phyloP scores from a whole-genome alignment of 2,797 vertebrate genomes.

The Coreius guichenoti region DNA sequence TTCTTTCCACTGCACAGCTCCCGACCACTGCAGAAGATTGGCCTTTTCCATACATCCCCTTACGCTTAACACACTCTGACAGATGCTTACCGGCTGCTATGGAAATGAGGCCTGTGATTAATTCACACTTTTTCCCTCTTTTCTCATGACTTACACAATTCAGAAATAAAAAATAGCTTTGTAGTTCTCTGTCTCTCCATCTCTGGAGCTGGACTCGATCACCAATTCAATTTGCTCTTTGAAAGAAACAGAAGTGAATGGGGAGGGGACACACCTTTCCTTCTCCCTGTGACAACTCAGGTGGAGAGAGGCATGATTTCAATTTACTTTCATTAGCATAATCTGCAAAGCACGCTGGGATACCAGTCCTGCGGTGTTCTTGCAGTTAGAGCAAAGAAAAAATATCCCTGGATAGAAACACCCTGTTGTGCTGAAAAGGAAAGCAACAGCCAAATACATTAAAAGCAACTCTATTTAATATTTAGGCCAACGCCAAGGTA shows the following conservation, averaged over 20 bases:
- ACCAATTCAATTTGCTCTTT: slow-evolving; percentile 37
- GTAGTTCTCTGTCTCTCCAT: slow-evolving; percentile 49
- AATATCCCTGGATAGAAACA: slow-evolving; percentile 1
- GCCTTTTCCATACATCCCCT: slow-evolving; percentile 43
- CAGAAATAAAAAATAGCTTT: slow-evolving; percentile 44
- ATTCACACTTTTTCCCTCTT: slow-evolving; percentile 55
- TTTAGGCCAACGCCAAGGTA: not conserved
- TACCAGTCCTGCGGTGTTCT: not conserved
- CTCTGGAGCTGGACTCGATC: slow-evolving; percentile 28
- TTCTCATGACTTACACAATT: slow-evolving; percentile 45
- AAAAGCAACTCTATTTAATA: not conserved
- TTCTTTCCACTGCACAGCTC: not conserved
- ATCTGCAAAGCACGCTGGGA: slow-evolving; percentile 18
- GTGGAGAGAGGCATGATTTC: slow-evolving; percentile 38
- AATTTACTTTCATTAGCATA: slow-evolving; percentile 29
- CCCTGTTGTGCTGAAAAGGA: not conserved
- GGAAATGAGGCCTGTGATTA: slow-evolving; percentile 65
- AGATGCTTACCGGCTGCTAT: slow-evolving; percentile 61
- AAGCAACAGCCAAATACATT: not conserved
- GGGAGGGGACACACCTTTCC: slow-evolving; percentile 6
- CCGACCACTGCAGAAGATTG: slow-evolving; percentile 19
- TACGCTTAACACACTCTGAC: slow-evolving; percentile 55
- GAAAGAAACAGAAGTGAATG: slow-evolving; percentile 21
- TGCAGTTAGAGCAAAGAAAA: slow-evolving; percentile 7
- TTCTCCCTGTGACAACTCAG: slow-evolving; percentile 23